These are phyloP conservation scores for Scaptomyza pallida DNA, from an alignment of 1,140 invertebrate species.

Conservation along the genomic window DNA sequence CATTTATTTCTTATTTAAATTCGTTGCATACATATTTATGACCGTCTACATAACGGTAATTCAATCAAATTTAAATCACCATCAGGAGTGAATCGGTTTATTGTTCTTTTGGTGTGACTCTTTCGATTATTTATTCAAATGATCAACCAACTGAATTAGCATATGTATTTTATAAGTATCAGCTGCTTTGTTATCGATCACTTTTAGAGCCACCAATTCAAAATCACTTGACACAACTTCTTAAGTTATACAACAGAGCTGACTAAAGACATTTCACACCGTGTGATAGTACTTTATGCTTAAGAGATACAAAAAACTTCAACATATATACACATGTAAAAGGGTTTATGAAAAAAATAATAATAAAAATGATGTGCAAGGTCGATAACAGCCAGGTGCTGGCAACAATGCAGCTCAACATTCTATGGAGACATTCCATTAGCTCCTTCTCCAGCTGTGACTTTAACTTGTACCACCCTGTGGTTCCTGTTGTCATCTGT, in stretches of 20 bases:
- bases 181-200: neutral
- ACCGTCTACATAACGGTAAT: neutral
- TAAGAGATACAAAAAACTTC: neutral
- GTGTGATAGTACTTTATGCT: neutral
- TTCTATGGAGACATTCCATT: neutral
- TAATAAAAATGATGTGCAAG: no score
- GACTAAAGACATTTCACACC: neutral
- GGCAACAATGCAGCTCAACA: neutral
- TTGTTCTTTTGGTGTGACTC: neutral
- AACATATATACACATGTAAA: neutral
- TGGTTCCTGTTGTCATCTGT: neutral
- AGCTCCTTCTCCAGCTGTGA: neutral
- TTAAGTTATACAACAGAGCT: neutral
- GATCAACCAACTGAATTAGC: neutral
- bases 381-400: no score
- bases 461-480: neutral
- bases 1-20: neutral
- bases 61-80: neutral
- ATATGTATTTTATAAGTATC: neutral
- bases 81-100: neutral
- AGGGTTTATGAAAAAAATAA: neutral
- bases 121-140: neutral
- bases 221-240: neutral
- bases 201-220: neutral
- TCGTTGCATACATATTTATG: neutral